Evolutionary conservation across 2,797 vertebrate genomes (phyloP).

Genomic region (Buceros bicornis): DNA sequence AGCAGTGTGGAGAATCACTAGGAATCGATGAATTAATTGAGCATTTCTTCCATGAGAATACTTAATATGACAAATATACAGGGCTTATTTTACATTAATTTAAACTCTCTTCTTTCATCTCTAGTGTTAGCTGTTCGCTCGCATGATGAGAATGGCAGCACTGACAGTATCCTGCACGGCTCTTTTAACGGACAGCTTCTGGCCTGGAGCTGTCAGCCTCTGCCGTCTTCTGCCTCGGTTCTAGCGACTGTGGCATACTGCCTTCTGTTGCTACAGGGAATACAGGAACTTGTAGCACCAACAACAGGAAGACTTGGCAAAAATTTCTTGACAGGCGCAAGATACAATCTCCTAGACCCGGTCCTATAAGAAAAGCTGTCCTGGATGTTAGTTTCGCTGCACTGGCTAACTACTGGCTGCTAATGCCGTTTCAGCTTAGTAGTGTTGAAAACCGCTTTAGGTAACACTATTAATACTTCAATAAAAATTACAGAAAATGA

Average conservation of each 20-base stretch:
- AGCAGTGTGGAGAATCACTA: not conserved
- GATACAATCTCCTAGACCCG: not conserved
- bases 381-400: not conserved
- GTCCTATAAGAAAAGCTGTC: not conserved
- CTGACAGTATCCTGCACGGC: not conserved
- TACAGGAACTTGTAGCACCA: not conserved
- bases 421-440: conserved; percentile 12
- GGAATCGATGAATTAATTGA: not conserved
- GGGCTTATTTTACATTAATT: not conserved
- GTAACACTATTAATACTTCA: not conserved
- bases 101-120: not conserved
- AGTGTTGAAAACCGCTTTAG: not conserved
- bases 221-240: not conserved
- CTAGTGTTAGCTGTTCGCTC: not conserved
- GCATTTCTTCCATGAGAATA: not conserved
- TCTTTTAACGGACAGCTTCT: not conserved
- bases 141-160: not conserved
- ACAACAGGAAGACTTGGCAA: not conserved
- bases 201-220: not conserved
- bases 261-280: not conserved
- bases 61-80: not conserved
- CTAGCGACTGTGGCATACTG: not conserved
- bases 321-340: conserved; percentile 17
- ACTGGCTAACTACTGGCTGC: not conserved
- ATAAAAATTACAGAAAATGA: conserved; percentile 7